These are phyloP conservation scores for Cecidostiba fungosa DNA, from an alignment of 2,888 invertebrate genomes.

Conservation along the genomic window DNA sequence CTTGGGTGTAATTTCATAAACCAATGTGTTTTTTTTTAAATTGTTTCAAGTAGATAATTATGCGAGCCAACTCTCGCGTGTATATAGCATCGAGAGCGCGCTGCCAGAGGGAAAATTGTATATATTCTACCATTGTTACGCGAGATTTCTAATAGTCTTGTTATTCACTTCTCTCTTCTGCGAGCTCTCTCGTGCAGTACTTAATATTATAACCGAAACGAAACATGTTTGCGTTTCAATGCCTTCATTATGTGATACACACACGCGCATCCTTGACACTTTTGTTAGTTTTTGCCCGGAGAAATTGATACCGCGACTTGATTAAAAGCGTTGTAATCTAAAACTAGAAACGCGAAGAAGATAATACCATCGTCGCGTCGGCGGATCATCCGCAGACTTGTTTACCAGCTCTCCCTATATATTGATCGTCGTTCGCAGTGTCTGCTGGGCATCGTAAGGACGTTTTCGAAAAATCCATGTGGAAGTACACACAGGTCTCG, in stretches of 20 bases:
- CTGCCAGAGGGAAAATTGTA: background rate
- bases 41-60: constrained; percentile 13
- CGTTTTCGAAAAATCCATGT: constrained; percentile 14
- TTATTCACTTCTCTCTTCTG: background rate
- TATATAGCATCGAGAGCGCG: background rate
- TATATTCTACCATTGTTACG: background rate
- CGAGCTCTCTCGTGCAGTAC: background rate
- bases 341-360: constrained; percentile 5
- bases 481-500: background rate
- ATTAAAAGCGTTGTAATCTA: background rate
- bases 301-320: constrained; percentile 6
- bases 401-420: background rate
- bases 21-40: constrained; percentile 4
- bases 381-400: constrained; percentile 9
- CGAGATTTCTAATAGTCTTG: constrained; percentile 20
- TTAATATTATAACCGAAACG: background rate
- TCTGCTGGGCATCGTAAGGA: background rate
- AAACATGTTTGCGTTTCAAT: constrained; percentile 10
- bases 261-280: background rate
- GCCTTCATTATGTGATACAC: background rate
- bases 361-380: background rate
- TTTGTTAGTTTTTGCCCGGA: constrained; percentile 17
- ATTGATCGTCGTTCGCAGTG: background rate
- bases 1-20: background rate
- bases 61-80: background rate